Conservation (phyloP, 2,888 invertebrate genomes). For the Globia sparganii region DNA sequence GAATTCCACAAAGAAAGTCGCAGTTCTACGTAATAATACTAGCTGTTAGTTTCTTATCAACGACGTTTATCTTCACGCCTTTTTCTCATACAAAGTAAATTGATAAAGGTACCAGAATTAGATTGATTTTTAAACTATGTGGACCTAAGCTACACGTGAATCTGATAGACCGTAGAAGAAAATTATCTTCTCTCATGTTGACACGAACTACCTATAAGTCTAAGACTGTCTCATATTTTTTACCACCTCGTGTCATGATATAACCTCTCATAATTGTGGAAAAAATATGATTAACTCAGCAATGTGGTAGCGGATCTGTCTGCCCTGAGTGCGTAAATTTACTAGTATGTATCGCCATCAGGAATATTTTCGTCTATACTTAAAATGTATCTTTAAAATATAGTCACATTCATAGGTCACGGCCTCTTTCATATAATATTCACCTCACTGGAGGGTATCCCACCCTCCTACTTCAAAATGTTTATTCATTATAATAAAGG, state of each 20-base stretch:
- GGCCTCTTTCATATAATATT: slow-evolving; percentile 7
- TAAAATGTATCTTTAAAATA: not conserved
- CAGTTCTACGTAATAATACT: slow-evolving; percentile 9
- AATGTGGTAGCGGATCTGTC: not conserved
- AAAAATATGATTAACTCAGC: not conserved
- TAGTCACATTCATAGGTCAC: not conserved
- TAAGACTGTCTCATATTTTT: no score
- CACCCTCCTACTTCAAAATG: slow-evolving; percentile 32
- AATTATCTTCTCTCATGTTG: not conserved
- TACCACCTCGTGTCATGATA: not conserved
- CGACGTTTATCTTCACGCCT: slow-evolving; percentile 38
- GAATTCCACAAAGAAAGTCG: not conserved
- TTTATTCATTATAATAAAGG: slow-evolving; percentile 49
- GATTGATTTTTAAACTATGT: slow-evolving; percentile 28
- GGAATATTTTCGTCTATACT: no score
- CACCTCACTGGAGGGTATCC: not conserved
- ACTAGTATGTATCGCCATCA: not conserved
- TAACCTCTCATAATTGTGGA: not conserved
- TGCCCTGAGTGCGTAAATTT: not conserved
- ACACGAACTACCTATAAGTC: not conserved
- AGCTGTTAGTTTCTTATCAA: slow-evolving; percentile 39
- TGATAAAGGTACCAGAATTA: slow-evolving; percentile 14
- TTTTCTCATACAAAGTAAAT: slow-evolving; percentile 24
- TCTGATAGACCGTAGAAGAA: not conserved
- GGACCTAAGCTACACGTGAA: not conserved